Evolutionary conservation across 2,113 vertebrate genomes (phyloP), one percentile per base, ranked within the genome.

Genomic region (Phalacrocorax aristotelis): DNA sequence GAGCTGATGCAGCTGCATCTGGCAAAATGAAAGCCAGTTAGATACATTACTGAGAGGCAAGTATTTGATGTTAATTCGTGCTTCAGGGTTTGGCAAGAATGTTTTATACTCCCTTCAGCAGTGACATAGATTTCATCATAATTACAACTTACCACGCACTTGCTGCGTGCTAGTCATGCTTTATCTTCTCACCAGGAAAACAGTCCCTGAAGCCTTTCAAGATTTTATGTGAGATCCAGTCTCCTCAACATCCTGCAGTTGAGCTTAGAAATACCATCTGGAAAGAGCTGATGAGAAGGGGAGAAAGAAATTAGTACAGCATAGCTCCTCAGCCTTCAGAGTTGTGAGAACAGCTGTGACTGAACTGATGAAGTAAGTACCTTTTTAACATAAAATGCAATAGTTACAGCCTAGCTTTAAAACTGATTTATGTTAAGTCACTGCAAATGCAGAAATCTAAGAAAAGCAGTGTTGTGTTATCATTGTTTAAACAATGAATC

Each of bases 121-220:
- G 8, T 80, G 46, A 74, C 46, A n/a, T 7, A 82, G 16, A 48
- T 93, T 55, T 85, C n/a, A 58, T 83, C 25, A 49, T 20, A 70
- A 76, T 42, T 76, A 51, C 48, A 86, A 90, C 76, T 71, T 83
- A 96, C 93, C 61, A 51, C 57, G 94, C 48, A 74, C 54, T 95
- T 93, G 83, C 62, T 71, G 62, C 18, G 83, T 76, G 13, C 44
- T 71, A 72, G 49, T 46, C 14, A 72, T 36, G 25, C 18, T 74
- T 40, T 64, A 86, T 40, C 49, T 42, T 89, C 54, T 83, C 60
- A 57, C 29, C 46, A 26, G 46, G 58, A 90, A 87, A 68, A 44
- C 69, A 81, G 83, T 32, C 9, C 16, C 66, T 34, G 49, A 23
- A 85, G 32, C 42, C 16, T 51, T 16, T 71, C 27, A 68, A 76